phyloP scores from a whole-genome alignment of 2,113 vertebrate genomes.

The Coptodon rendalli region DNA sequence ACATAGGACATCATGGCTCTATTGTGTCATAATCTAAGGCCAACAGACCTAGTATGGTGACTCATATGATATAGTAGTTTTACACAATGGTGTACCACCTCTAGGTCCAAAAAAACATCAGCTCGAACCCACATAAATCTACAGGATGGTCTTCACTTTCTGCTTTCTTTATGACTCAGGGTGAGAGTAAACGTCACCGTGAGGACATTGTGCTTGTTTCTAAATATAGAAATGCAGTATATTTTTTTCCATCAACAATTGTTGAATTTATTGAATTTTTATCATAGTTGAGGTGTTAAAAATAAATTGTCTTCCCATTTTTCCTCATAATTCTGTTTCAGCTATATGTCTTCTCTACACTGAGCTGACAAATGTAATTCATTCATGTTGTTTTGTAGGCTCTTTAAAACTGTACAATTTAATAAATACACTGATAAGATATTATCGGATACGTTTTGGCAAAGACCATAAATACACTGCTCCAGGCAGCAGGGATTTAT shows the following conservation, averaged over 20 bases:
- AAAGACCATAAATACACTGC: neutral
- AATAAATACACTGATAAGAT: neutral
- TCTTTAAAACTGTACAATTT: neutral
- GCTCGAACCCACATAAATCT: neutral
- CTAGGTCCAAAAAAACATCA: neutral
- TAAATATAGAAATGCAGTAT: neutral
- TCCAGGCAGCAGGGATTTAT: neutral
- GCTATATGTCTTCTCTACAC: neutral
- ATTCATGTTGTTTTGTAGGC: neutral
- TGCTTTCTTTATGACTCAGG: neutral
- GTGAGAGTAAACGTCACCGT: neutral
- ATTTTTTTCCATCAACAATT: neutral
- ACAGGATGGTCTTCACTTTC: neutral
- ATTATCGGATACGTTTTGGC: neutral
- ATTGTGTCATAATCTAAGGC: neutral
- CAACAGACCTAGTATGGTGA: neutral
- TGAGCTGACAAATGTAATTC: neutral
- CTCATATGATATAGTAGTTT: neutral
- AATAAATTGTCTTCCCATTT: neutral
- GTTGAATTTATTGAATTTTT: neutral
- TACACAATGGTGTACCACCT: neutral
- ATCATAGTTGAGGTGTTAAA: rapidly evolving
- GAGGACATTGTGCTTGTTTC: neutral
- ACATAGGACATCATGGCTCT: neutral
- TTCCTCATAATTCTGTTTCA: neutral